These are phyloP conservation scores for Acanthacorydalis orientalis DNA, from an alignment of 2,888 invertebrate genomes.

Conservation along the genomic window DNA sequence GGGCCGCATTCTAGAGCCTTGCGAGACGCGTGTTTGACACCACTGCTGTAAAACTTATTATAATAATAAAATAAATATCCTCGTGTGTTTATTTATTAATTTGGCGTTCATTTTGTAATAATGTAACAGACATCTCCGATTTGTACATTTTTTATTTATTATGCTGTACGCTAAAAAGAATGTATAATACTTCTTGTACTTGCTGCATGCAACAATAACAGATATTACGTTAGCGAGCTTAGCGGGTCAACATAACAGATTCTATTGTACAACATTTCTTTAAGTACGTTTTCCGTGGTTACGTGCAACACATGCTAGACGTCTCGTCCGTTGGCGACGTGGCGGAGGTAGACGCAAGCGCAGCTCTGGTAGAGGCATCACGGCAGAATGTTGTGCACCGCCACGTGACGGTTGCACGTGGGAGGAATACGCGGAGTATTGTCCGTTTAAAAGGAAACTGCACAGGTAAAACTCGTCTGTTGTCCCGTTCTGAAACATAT, in stretches of 20 bases:
- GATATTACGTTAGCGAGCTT: not conserved
- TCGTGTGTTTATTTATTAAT: too few species aligned
- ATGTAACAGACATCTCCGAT: not conserved
- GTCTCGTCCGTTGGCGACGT: constrained; percentile 20
- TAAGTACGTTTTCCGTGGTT: constrained; percentile 24
- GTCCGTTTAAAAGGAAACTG: constrained; percentile 30
- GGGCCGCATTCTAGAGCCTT: too few species aligned
- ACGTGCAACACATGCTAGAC: constrained; percentile 20
- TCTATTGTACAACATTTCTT: constrained; percentile 8
- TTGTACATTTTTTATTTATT: not conserved
- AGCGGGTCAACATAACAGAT: not conserved
- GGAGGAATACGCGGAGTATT: constrained; percentile 49
- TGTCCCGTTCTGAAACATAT: too few species aligned
- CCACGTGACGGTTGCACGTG: constrained; percentile 33
- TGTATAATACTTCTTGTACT: not conserved
- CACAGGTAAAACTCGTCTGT: not conserved
- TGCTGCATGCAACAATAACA: not conserved
- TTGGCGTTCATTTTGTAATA: not conserved
- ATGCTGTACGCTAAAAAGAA: not conserved
- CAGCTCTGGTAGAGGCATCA: constrained; percentile 24
- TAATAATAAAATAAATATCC: too few species aligned
- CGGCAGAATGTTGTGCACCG: constrained; percentile 39
- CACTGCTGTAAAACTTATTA: too few species aligned
- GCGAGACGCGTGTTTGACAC: too few species aligned
- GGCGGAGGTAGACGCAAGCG: constrained; percentile 16